Base-by-base conservation (phyloP, 2,113 vertebrate genomes). In the Rhinichthys klamathensis region DNA sequence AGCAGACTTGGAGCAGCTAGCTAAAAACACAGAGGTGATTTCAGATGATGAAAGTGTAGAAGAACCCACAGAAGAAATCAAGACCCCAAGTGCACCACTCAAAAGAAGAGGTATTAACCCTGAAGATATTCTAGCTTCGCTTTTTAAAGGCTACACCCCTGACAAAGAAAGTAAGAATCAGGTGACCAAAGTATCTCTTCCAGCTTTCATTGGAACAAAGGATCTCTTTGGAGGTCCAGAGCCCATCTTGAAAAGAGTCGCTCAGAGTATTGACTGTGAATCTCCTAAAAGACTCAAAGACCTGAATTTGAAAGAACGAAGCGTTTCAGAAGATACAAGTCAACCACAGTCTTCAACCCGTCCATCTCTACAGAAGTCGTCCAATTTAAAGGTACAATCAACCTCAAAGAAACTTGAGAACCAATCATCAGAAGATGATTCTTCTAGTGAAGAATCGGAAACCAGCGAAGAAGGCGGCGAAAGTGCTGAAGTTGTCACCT, bases 81-180 rank as follows among this genome's bases (percentile, higher is more conserved):
- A 15, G 44, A 6, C 2, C 13, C 10, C 8, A 58, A 74, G 51
- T 61, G 8, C 12, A 21, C 35, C 51, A 51, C 56, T 82, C 75
- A 94, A 84, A 87, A 94, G 89, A 46, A 93, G 87, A 7, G 93
- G 91, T 75, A 91, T 58, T 38, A 88, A 80, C n/a, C 96, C 97
- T 6, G 95, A 96, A 38, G 96, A 98, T 46, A 96, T 98, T 84
- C 84, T 99, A 25, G 95, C 96, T 70, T 89, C 92, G 9, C 89
- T 99, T 90, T 91, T 98, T 88, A 89, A 87, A 38, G 95, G 95
- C 2, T 87, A 94, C 78, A 91, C 88, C 54, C 87, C 87, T 18
- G 90, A 85, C 0, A 89, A 93, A 44, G 90, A 89, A 58, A 91
- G 89, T 77, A 93, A 88, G 6, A 90, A 87, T 87, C 90, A 58